phyloP scores from a whole-genome alignment of 1,140 invertebrate species.

The Formica selysi region DNA sequence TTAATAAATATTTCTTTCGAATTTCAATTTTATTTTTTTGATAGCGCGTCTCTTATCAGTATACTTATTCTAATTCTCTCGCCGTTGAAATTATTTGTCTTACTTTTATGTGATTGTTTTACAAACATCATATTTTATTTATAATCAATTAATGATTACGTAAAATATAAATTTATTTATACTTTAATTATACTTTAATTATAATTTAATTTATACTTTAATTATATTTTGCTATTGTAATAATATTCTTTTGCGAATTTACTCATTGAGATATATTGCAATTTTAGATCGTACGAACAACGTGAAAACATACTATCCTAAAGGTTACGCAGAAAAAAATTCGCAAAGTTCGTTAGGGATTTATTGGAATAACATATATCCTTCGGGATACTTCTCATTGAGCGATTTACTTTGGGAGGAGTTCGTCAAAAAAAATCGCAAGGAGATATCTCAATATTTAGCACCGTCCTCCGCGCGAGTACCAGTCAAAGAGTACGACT shows the following conservation, averaged over 20 bases:
- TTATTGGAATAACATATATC: background rate
- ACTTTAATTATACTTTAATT: background rate
- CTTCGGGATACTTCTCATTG: background rate
- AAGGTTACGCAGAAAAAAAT: background rate
- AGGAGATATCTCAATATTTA: background rate
- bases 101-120: too few relatives aligned
- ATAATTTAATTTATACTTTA: background rate
- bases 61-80: too few relatives aligned
- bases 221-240: background rate
- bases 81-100: too few relatives aligned
- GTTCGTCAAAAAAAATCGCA: background rate
- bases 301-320: background rate
- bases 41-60: background rate
- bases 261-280: background rate
- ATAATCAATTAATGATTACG: too few relatives aligned
- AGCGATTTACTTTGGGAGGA: constrained; percentile 39
- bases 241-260: background rate
- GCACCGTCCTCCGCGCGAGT: too few relatives aligned
- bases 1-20: background rate
- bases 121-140: too few relatives aligned
- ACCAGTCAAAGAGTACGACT: background rate
- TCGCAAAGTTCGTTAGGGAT: background rate
- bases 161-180: background rate
- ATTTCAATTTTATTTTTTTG: background rate
- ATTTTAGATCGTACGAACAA: background rate